phyloP scores from a whole-genome alignment of 2,797 vertebrate species.

The Astyanax mexicanus region DNA sequence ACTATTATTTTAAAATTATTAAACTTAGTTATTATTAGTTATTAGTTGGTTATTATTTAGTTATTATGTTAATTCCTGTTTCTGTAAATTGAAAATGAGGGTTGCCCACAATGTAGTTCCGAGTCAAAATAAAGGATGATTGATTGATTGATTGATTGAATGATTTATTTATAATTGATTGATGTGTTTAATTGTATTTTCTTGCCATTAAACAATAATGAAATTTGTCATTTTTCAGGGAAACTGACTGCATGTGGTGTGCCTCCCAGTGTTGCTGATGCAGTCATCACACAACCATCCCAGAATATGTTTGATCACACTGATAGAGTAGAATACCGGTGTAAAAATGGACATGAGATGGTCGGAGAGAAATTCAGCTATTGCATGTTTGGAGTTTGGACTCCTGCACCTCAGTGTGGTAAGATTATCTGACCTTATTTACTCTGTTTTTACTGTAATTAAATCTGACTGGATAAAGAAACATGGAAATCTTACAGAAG shows the following conservation, averaged over 20 bases:
- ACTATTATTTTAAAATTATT: too few relatives aligned
- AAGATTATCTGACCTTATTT: neutral
- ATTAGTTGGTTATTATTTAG: too few relatives aligned
- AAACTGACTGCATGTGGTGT: neutral
- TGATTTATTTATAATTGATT: too few relatives aligned
- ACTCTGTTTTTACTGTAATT: neutral
- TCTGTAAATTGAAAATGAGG: too few relatives aligned
- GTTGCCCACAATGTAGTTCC: too few relatives aligned
- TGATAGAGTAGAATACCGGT: neutral
- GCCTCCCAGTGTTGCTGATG: neutral
- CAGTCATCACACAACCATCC: neutral
- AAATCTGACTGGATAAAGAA: too few relatives aligned
- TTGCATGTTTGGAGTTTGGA: neutral
- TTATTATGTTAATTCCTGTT: too few relatives aligned
- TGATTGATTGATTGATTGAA: too few relatives aligned
- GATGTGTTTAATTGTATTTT: neutral
- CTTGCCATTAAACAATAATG: neutral
- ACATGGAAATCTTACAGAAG: too few relatives aligned
- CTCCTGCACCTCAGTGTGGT: neutral
- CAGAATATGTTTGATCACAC: neutral
- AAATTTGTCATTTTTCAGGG: neutral
- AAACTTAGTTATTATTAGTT: too few relatives aligned
- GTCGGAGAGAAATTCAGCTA: neutral
- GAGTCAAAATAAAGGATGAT: too few relatives aligned
- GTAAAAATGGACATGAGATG: neutral